Base-by-base conservation (phyloP, 2,113 vertebrate species). In the Oreotrochilus melanogaster region DNA sequence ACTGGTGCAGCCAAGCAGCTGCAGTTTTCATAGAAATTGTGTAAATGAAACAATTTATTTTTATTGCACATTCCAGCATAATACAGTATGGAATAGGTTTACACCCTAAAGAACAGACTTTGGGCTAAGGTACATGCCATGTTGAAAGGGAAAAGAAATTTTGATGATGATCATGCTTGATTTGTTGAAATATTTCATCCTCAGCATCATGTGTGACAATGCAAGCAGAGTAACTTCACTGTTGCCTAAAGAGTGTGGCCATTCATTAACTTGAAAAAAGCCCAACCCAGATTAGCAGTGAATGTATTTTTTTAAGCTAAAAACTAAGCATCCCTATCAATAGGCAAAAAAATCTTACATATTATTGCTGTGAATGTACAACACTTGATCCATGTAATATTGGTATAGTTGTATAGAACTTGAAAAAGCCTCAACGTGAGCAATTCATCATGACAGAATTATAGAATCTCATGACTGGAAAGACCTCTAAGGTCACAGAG, bases 1-100 rank as follows among this genome's bases (percentile, higher is more conserved):
- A 70, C 47, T 86, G 80, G 90, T 62, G 56, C 79, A 83, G 85
- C 37, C 0, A 9, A 94, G 54, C 74, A 90, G 82, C 75, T 92
- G 60, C 42, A 88, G 88, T 54, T 92, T 88, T 91, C 80, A 95
- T 88, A 88, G 33, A 92, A 50, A 82, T 4, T 64, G 24, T 85
- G 67, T 58, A 93, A 95, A 89, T 72, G 45, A 93, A 94, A 93
- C 74, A 81, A 95, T 90, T 94, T 92, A 78, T 93, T 96, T 94
- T 95, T 89, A 82, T 78, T 96, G 86, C 76, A 88, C 72, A 67
- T 96, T 95, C 83, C 80, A 81, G 56, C 25, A 58, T 61, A 94
- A 90, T 88, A 78, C 60, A 83, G 51, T 25, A 43, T 62, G 58
- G 86, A 94, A 93, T 69, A 93, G 15, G 47, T 88, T 83, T 89